Conservation (phyloP, 2,888 invertebrate genomes). For the Hirudinaria manillensis region DNA sequence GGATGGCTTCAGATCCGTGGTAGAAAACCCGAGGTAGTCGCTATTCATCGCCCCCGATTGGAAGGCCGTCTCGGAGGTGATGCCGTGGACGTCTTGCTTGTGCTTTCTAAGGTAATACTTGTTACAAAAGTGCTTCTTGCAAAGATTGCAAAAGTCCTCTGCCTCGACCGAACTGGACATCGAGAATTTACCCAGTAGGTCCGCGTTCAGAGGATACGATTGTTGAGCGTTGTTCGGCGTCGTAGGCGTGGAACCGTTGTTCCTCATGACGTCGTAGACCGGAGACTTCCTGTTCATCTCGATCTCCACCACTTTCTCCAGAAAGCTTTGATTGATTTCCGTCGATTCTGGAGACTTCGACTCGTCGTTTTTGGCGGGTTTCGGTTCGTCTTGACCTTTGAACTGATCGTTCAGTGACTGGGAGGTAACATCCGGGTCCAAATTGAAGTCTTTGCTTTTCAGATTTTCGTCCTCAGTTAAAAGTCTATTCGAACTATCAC, state of each 20-base stretch:
- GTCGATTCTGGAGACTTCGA: not conserved
- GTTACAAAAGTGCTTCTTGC: constrained; percentile 56
- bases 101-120: constrained; percentile 57
- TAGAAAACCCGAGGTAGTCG: not conserved
- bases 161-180: constrained; percentile 41
- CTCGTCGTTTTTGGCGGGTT: not conserved
- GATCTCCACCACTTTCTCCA: not conserved
- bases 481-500: not conserved
- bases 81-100: constrained; percentile 55
- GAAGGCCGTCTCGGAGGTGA: constrained; percentile 38
- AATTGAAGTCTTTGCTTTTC: not conserved
- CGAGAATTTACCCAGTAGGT: not conserved
- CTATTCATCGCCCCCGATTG: not conserved
- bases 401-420: not conserved
- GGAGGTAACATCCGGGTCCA: not conserved
- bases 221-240: constrained; percentile 29
- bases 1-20: not conserved
- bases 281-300: constrained; percentile 1
- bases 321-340: not conserved
- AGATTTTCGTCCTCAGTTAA: not conserved
- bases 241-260: not conserved
- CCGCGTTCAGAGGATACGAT: not conserved
- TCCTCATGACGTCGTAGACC: not conserved
- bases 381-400: not conserved
- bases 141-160: constrained; percentile 55